Evolutionary conservation across 2,888 invertebrate species (phyloP).

Genomic region (Athripsodes cinereus): DNA sequence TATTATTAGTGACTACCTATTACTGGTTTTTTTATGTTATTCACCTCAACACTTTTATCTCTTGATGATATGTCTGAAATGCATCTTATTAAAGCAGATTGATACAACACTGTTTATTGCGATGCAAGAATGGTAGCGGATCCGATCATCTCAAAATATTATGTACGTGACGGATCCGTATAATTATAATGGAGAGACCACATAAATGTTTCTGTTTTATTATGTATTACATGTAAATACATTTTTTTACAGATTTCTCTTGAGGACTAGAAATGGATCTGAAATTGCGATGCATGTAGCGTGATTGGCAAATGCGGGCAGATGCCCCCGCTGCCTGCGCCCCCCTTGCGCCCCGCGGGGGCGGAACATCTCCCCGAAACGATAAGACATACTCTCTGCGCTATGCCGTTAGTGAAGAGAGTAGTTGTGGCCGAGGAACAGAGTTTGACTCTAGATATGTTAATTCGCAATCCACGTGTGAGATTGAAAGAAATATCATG

Average conservation of each 20-base stretch:
- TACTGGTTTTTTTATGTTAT: too few relatives aligned
- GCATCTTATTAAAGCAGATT: too few relatives aligned
- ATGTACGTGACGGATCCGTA: too few relatives aligned
- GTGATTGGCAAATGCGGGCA: constrained; percentile 25
- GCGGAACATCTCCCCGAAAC: constrained; percentile 10
- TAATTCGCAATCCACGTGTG: background rate
- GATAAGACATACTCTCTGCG: background rate
- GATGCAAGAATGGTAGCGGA: too few relatives aligned
- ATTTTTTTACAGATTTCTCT: background rate
- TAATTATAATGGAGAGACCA: too few relatives aligned
- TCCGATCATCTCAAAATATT: too few relatives aligned
- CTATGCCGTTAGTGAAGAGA: background rate
- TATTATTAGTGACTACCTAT: too few relatives aligned
- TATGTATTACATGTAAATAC: background rate
- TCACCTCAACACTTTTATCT: too few relatives aligned
- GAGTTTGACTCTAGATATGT: background rate
- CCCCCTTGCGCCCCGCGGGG: constrained; percentile 20
- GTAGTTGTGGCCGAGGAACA: background rate
- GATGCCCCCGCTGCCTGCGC: constrained; percentile 25
- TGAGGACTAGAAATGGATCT: constrained; percentile 3
- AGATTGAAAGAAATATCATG: background rate
- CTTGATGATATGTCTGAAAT: too few relatives aligned
- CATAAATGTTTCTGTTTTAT: background rate
- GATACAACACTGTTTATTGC: too few relatives aligned
- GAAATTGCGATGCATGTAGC: constrained; percentile 20